Evolutionary conservation across 2,888 invertebrate species (phyloP), one percentile per base, ranked within the genome.

Genomic region (Apocheima hispidaria): DNA sequence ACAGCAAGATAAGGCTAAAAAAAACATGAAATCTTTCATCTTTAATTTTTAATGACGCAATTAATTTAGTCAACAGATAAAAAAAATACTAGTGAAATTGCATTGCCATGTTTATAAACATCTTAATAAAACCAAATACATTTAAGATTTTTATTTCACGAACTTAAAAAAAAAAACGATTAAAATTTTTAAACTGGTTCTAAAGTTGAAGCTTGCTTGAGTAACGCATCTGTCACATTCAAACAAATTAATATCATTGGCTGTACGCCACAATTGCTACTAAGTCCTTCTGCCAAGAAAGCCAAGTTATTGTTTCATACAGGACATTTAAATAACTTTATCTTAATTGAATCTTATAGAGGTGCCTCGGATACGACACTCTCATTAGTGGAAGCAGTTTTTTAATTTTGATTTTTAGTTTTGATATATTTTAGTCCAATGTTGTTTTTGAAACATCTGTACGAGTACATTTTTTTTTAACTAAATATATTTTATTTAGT

Each of bases 331-430:
- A 84, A 83, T 81, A 63, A 80, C 78, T 76, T 76, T 84, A 84
- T 85, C 84, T 82, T 81, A 84, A 84, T 83, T 82, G 81, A 81
- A 85, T 85, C 82, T 81, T 78, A 77, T 77, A 74, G 33, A 63
- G 53, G 59, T 60, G 60, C 16, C 56, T 52, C 38, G 49, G 44
- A 30, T 36, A 53, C 53, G 59, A 72, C 72, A 61, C 66, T 73
- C 63, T 66, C 60, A 69, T 74, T 67, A 63, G 56, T 53, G 36
- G 46, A 49, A 52, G 56, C n/a, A 41, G 50, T 62, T 53, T 53
- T 5, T 35, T 51, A 38, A 33, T 54, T 52, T 36, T 56, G 26
- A 48, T 49, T 48, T 44, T 41, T 6, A 21, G 4, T 21, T 6
- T 21, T 4, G n/a, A 12, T 2, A 2, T n/a, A n/a, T n/a, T 21